Percentiles rank a stretch among this genome's conserved stretches.
Conservation (phyloP, 2,888 invertebrate genomes). For the Tanaodytes sp. region DNA sequence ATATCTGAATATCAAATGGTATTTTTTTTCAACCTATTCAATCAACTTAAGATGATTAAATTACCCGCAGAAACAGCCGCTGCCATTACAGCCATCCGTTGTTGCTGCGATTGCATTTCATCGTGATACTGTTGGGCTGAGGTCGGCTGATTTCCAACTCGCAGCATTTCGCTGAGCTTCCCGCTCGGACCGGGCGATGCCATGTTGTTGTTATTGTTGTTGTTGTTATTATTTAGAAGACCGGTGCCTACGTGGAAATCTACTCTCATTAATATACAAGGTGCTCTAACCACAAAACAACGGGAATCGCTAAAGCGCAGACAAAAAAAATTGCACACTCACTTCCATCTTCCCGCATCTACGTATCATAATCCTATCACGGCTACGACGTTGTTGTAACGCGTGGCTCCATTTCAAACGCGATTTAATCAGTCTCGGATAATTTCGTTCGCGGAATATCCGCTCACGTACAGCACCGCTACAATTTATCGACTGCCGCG, state of each 20-base stretch:
- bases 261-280: slow-evolving; percentile 70
- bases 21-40: too few species aligned
- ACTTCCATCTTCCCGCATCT: slow-evolving; percentile 39
- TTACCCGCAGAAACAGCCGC: slow-evolving; percentile 71
- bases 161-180: slow-evolving; percentile 71
- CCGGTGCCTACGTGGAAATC: slow-evolving; percentile 77
- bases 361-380: too few species aligned
- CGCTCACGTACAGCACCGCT: too few species aligned
- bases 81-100: slow-evolving; percentile 72
- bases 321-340: slow-evolving; percentile 41
- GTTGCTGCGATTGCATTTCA: slow-evolving; percentile 80
- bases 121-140: slow-evolving; percentile 72
- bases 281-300: slow-evolving; percentile 14
- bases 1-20: too few species aligned
- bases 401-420: too few species aligned
- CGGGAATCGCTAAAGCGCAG: background rate
- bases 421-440: too few species aligned
- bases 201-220: slow-evolving; percentile 77
- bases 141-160: slow-evolving; percentile 69
- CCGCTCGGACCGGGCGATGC: slow-evolving; percentile 72
- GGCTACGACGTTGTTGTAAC: too few species aligned
- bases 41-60: too few species aligned
- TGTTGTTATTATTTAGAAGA: slow-evolving; percentile 80
- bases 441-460: too few species aligned
- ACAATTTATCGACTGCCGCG: too few species aligned